Percentiles rank a stretch among this genome's conserved stretches.
Conservation (phyloP, 2,113 vertebrate genomes). For the Heterocephalus glaber region DNA sequence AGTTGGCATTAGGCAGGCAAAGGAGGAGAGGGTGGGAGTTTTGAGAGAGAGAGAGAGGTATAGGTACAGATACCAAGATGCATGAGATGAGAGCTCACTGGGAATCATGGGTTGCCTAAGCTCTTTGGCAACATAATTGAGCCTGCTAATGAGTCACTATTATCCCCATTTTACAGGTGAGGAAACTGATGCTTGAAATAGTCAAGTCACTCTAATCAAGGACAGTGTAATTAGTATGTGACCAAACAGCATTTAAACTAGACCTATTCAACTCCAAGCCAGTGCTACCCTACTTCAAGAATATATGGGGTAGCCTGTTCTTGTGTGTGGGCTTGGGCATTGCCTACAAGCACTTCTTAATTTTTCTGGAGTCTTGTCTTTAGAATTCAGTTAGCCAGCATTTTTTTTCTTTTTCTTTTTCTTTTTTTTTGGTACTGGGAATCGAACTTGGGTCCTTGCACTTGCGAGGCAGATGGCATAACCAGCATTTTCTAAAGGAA, state of each 20-base stretch:
- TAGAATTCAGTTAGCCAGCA: not conserved
- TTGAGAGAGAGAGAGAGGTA: not conserved
- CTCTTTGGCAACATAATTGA: not conserved
- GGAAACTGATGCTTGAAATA: not conserved
- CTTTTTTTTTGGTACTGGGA: too few relatives aligned
- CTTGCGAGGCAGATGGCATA: too few relatives aligned
- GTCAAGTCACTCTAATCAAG: not conserved
- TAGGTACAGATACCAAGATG: not conserved
- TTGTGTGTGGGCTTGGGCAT: not conserved
- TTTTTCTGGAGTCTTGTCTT: not conserved
- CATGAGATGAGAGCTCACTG: rapidly evolving
- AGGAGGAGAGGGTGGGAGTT: not conserved
- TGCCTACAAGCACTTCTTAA: not conserved
- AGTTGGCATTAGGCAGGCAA: not conserved
- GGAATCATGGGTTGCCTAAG: rapidly evolving
- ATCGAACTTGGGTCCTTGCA: too few relatives aligned
- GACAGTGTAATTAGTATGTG: not conserved
- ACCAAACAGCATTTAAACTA: not conserved
- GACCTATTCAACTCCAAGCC: not conserved
- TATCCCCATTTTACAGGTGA: not conserved
- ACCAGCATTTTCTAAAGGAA: too few relatives aligned
- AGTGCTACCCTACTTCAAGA: not conserved
- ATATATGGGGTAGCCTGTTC: rapidly evolving
- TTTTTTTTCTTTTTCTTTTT: not conserved
- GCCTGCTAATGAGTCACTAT: not conserved